Evolutionary conservation across 2,888 invertebrate genomes (phyloP), one percentile per base, ranked within the genome.

Genomic region (Drosophila tanythrix): DNA sequence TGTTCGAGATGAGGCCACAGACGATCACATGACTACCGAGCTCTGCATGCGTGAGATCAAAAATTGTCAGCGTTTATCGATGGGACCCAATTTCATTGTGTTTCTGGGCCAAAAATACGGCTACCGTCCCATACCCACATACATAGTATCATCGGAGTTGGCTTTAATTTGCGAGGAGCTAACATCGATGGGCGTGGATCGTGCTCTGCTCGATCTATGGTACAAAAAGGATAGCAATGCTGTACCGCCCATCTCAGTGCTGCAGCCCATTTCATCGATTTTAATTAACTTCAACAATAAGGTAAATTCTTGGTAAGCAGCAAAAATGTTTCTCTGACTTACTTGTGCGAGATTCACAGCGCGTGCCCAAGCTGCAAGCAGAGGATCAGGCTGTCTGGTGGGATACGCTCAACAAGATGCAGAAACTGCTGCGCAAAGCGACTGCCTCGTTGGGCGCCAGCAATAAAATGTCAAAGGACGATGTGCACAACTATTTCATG

Each of bases 11-110:
- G 99, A 99, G 93, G 99, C 99, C 0, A 99, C 99, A 0, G 99
- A 99, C 90, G 99, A 99, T 95, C 99, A 99, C 94, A 99, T 99
- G 99, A 99, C 99, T 27, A 99, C 99, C 0, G 98, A 99, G 90
- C 95, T 99, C 0, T 99, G 99, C 92, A 99, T 99, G 98, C 95
- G 97, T 76, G 99, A 99, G 94, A 99, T 99, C 75, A 97, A 98
- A 93, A 99, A 99, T 93, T 99, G 99, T 91, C 99, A 99, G 92
- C 95, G 99, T 4, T 94, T 99, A 2, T 99, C 99, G 2, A 98
- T 99, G 97, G 99, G 99, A 0, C 99, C 99, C 0, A 99, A 99
- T 93, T 99, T 99, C 93, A 98, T 99, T 70, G 99, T 98, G 58
- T 99, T 99, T 91, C 94, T 99, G 27, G 99, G 99, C 0, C 99